These are phyloP conservation scores for Xiphophorus hellerii DNA, from an alignment of 2,113 vertebrate species.

Conservation along the genomic window DNA sequence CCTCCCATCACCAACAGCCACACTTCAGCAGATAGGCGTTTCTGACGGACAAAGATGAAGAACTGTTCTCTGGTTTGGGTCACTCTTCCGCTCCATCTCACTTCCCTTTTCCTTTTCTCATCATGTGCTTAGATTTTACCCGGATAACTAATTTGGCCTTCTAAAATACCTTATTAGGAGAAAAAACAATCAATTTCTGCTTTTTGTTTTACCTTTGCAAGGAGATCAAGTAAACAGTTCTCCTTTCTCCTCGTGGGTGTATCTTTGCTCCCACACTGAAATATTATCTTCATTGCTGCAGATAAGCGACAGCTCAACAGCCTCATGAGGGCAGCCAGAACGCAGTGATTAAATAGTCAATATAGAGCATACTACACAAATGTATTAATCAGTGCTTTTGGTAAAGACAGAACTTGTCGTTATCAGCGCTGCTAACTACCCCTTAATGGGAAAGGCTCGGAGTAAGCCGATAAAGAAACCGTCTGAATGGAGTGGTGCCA, in stretches of 20 bases:
- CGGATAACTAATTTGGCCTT: slow-evolving; percentile 41
- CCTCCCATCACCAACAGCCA: slow-evolving; percentile 56
- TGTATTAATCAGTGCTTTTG: slow-evolving; percentile 60
- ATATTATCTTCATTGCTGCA: slow-evolving; percentile 29
- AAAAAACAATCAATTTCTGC: slow-evolving; percentile 46
- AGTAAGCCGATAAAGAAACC: slow-evolving; percentile 34
- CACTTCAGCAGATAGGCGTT: slow-evolving; percentile 62
- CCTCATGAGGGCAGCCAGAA: slow-evolving; percentile 37
- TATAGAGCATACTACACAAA: slow-evolving; percentile 45
- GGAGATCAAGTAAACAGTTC: slow-evolving; percentile 33
- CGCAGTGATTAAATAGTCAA: slow-evolving; percentile 51
- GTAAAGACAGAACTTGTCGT: slow-evolving; percentile 46
- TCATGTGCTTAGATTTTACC: slow-evolving; percentile 43
- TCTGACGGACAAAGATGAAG: slow-evolving; percentile 72
- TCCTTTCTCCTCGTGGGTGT: background rate
- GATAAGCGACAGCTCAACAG: slow-evolving; percentile 40
- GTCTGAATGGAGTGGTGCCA: slow-evolving; percentile 55
- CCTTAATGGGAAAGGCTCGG: slow-evolving; percentile 54
- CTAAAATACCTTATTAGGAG: slow-evolving; percentile 62
- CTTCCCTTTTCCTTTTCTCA: background rate
- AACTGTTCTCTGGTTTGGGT: slow-evolving; percentile 52
- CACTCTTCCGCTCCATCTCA: slow-evolving; percentile 19
- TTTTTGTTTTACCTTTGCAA: slow-evolving; percentile 6
- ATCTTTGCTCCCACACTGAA: slow-evolving; percentile 8
- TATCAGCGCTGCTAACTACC: slow-evolving; percentile 67